Base-by-base conservation (phyloP, 2,888 invertebrate species). In the Achlya flavicornis region DNA sequence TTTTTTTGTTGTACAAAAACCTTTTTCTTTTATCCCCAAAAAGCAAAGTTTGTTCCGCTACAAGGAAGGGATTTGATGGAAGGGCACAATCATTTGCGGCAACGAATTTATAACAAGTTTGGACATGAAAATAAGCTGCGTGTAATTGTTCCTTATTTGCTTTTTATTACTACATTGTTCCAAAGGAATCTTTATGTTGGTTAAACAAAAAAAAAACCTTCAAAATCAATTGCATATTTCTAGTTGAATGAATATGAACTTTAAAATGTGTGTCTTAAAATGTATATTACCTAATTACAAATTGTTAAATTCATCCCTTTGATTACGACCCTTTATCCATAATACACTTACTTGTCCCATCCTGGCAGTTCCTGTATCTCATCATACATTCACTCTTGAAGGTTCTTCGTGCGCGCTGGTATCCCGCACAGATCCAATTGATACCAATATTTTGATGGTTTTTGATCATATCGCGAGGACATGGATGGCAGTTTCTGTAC, bases 381-480 rank as follows among this genome's bases (percentile, higher is more conserved):
- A 93, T 93, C 91, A 91, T 89, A 73, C 93, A 93, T 0, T 66
- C 35, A 61, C 92, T 92, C 76, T 93, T 93, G 77, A 93, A 93
- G 7, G 82, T 73, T 33, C 93, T 75, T 57, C 91, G 74, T 1
- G 93, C 93, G n/a, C 86, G 81, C 72, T 93, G 93, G 79, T 91
- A 93, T 0, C 77, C 88, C 0, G 90, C 92, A 57, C 93, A 93
- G 16, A 93, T 86, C 93, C 93, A 93, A 1, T 72, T 73, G 57
- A 93, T 88, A 19, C 87, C 85, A 0, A 74, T 43, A 66, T 89
- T 87, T 3, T 66, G 77, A 67, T 77, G 72, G 38, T 79, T 80
- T 74, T 86, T 87, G 68, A 85, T 65, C 87, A 89, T 87, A 46
- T 90, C 91, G 0, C 78, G 71, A 0, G 87, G 84, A 60, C 91